A percentile compares a stretch with the other conserved stretches of the same genome.
Conservation (phyloP, 2,797 vertebrate genomes). For the Oreochromis mossambicus region DNA sequence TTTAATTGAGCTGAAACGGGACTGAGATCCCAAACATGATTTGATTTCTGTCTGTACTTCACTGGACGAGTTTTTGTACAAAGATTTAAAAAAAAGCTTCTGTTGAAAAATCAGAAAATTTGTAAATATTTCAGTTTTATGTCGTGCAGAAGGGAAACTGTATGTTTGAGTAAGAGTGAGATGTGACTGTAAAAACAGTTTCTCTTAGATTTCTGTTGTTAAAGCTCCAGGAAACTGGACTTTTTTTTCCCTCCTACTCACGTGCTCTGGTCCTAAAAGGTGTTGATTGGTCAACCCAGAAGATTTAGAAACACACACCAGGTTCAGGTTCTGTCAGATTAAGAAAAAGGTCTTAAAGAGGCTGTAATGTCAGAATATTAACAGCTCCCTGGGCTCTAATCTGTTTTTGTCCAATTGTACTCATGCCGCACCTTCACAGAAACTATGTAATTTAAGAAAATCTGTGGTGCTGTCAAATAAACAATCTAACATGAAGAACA, state of each 20-base stretch:
- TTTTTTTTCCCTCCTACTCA: neutral
- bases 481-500: neutral
- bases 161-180: neutral
- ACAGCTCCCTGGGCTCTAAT: neutral
- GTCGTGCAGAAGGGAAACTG: neutral
- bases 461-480: neutral
- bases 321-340: neutral
- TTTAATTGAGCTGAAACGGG: neutral
- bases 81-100: neutral
- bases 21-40: neutral
- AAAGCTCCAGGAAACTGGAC: neutral
- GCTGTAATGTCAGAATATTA: neutral
- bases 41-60: neutral
- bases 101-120: neutral
- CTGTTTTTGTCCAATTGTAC: neutral
- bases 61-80: neutral
- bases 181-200: neutral
- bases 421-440: neutral
- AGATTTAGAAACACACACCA: neutral
- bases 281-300: neutral
- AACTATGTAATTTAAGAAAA: neutral
- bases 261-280: neutral
- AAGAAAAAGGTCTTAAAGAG: neutral
- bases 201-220: neutral
- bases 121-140: neutral